Conservation (phyloP, 2,888 invertebrate genomes). For the Chrysolina haemoptera region DNA sequence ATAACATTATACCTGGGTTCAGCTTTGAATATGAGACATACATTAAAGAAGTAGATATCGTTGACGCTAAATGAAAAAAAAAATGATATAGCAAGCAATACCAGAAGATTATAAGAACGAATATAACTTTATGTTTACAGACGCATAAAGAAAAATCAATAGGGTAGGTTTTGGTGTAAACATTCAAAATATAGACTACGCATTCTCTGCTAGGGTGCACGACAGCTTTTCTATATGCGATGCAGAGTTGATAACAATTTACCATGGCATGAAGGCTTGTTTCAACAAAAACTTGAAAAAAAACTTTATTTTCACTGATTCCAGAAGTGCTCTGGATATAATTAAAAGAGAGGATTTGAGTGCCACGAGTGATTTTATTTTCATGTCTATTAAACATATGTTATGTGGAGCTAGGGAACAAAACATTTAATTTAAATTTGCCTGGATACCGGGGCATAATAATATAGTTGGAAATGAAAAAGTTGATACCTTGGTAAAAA, state of each 20-base stretch:
- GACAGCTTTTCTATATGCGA: background rate
- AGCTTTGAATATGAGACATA: conserved; percentile 5
- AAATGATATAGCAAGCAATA: background rate
- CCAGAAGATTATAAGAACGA: background rate
- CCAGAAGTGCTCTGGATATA: background rate
- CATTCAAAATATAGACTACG: background rate
- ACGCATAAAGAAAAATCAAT: background rate
- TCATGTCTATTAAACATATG: too few species aligned
- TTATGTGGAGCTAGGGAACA: too few species aligned
- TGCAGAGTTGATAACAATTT: background rate
- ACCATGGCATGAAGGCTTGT: background rate
- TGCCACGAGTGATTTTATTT: too few species aligned
- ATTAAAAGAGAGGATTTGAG: too few species aligned
- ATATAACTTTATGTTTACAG: background rate
- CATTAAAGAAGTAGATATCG: background rate
- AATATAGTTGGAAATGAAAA: background rate
- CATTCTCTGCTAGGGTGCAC: background rate
- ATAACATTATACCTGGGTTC: conserved; percentile 5
- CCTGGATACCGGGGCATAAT: too few species aligned
- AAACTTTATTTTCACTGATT: background rate
- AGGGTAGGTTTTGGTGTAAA: background rate
- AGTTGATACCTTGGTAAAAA: background rate
- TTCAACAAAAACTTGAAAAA: background rate
- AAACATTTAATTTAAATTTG: too few species aligned
- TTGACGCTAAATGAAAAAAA: background rate